phyloP scores from a whole-genome alignment of 2,888 invertebrate genomes.

The Eupithecia insigniata region DNA sequence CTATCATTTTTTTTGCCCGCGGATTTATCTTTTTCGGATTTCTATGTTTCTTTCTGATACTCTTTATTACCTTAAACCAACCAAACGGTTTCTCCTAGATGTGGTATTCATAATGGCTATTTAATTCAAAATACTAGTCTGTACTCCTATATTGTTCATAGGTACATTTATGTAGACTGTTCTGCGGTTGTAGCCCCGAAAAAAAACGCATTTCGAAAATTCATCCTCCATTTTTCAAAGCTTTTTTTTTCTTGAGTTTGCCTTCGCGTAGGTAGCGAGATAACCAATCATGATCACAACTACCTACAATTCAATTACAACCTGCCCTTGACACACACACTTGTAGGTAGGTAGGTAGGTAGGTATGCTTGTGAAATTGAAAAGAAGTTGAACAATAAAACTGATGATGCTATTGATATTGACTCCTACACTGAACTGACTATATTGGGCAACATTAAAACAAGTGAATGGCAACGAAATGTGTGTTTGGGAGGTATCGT shows the following conservation, averaged over 20 bases:
- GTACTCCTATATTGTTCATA: too few species aligned
- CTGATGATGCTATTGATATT: conserved; percentile 33
- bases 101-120: too few species aligned
- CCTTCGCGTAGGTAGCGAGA: conserved; percentile 2
- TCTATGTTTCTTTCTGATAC: too few species aligned
- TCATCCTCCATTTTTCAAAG: too few species aligned
- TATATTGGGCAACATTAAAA: conserved; percentile 9
- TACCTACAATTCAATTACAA: conserved; percentile 33
- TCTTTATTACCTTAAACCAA: too few species aligned
- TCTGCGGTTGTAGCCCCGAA: too few species aligned
- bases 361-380: conserved; percentile 37
- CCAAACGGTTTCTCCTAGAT: too few species aligned
- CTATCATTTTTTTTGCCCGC: too few species aligned
- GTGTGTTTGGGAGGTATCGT: background rate
- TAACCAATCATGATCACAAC: conserved; percentile 8
- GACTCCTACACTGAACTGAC: conserved; percentile 9
- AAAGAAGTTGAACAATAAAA: conserved; percentile 40
- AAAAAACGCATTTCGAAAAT: too few species aligned
- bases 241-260: background rate
- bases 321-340: conserved; percentile 44
- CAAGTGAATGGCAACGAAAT: conserved; percentile 11
- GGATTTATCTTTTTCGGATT: too few species aligned
- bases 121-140: too few species aligned
- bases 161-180: too few species aligned
- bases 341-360: conserved; percentile 23